These are phyloP conservation scores for Tiliqua scincoides DNA, from an alignment of 2,113 vertebrate genomes.

Conservation along the genomic window DNA sequence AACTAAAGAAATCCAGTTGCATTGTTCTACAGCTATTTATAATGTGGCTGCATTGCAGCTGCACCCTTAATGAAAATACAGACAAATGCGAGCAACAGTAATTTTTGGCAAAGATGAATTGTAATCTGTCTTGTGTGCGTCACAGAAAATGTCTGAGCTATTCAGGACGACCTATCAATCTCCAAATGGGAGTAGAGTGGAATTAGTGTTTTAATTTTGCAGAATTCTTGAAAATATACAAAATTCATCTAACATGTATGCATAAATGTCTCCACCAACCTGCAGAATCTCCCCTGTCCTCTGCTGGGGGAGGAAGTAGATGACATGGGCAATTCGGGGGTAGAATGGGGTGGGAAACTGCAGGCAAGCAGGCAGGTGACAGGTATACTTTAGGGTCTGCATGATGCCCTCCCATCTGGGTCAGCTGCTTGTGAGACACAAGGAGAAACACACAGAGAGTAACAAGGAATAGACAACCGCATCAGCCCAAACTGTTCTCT, in stretches of 20 bases:
- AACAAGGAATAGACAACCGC: no score
- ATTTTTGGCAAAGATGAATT: not conserved
- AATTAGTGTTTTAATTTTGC: not conserved
- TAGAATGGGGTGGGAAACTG: no score
- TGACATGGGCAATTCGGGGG: no score
- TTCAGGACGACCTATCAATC: not conserved
- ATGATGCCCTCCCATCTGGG: no score
- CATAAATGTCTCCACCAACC: no score
- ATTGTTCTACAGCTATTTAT: constrained; percentile 12
- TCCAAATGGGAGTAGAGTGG: not conserved
- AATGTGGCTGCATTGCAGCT: constrained; percentile 8
- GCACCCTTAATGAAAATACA: not conserved
- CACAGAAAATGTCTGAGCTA: fast-evolving
- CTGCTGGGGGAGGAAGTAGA: no score
- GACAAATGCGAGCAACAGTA: not conserved
- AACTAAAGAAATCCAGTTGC: not conserved
- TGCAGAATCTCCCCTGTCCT: no score
- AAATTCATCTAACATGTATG: not conserved
- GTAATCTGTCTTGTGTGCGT: not conserved
- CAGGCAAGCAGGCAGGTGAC: no score
- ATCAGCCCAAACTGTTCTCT: no score
- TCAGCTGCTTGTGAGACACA: no score
- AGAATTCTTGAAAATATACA: not conserved
- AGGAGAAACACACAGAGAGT: no score
- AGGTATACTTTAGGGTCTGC: no score